A percentile compares a stretch with the other conserved stretches of the same genome.
phyloP scores from a whole-genome alignment of 64 coral and sea anemone species.

The Montipora foliosa region DNA sequence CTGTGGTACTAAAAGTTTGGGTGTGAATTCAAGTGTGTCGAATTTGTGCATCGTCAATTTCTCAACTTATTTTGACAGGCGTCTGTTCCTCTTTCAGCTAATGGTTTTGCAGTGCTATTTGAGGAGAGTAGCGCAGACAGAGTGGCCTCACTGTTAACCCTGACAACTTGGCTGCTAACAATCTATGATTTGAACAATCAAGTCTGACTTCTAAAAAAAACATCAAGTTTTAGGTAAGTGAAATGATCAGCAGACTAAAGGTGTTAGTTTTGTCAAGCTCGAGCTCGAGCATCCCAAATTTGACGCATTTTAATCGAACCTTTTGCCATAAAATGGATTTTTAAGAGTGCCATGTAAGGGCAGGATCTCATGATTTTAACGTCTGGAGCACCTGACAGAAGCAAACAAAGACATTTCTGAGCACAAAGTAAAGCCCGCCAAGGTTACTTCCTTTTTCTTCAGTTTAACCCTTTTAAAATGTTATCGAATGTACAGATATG shows the following conservation, averaged over 20 bases:
- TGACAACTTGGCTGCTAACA: background rate
- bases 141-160: too few relatives aligned
- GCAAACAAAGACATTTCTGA: background rate
- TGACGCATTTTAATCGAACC: background rate
- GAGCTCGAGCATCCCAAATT: background rate
- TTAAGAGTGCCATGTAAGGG: background rate
- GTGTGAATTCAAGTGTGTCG: background rate
- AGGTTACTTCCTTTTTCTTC: background rate
- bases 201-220: background rate
- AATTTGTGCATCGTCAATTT: background rate
- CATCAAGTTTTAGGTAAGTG: background rate
- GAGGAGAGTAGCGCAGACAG: background rate
- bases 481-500: background rate
- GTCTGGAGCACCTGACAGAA: too few relatives aligned
- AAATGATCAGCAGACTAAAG: background rate
- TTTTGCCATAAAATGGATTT: background rate
- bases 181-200: background rate
- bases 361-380: too few relatives aligned
- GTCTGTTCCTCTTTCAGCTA: background rate
- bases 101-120: background rate
- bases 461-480: background rate
- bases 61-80: background rate
- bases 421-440: background rate
- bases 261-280: background rate
- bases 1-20: background rate